A percentile compares a stretch with the other conserved stretches of the same genome.
phyloP scores from a whole-genome alignment of 35 echinoderm and acorn worm species.

The Heliocidaris tuberculata region DNA sequence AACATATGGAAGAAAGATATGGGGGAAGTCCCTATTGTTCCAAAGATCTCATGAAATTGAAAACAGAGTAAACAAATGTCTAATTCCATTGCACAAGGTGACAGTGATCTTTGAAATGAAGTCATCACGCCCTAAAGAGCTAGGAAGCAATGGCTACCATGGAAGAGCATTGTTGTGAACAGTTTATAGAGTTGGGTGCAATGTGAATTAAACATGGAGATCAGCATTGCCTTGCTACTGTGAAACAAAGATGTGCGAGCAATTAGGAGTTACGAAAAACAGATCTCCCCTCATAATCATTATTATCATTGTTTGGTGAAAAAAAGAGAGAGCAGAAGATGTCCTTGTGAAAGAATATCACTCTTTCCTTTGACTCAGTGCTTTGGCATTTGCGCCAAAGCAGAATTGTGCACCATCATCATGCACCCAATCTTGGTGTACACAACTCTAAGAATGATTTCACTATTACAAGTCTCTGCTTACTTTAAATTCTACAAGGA shows the following conservation, averaged over 20 bases:
- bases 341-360: too few relatives aligned
- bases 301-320: too few relatives aligned
- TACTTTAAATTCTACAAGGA: too few relatives aligned
- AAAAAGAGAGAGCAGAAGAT: too few relatives aligned
- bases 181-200: not conserved
- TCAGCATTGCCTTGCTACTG: not conserved
- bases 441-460: too few relatives aligned
- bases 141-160: not conserved
- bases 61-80: not conserved
- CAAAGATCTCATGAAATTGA: not conserved
- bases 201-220: not conserved
- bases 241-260: not conserved
- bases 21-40: not conserved
- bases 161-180: not conserved
- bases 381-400: too few relatives aligned
- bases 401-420: too few relatives aligned
- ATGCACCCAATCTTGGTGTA: too few relatives aligned
- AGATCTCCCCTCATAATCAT: too few relatives aligned
- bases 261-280: too few relatives aligned
- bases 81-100: not conserved
- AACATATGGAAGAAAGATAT: not conserved
- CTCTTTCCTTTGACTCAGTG: too few relatives aligned
- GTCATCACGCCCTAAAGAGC: not conserved
- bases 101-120: not conserved
- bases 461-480: too few relatives aligned